Evolutionary conservation across 2,113 vertebrate species (phyloP).

Genomic region (Epinephelus cyanopodus): DNA sequence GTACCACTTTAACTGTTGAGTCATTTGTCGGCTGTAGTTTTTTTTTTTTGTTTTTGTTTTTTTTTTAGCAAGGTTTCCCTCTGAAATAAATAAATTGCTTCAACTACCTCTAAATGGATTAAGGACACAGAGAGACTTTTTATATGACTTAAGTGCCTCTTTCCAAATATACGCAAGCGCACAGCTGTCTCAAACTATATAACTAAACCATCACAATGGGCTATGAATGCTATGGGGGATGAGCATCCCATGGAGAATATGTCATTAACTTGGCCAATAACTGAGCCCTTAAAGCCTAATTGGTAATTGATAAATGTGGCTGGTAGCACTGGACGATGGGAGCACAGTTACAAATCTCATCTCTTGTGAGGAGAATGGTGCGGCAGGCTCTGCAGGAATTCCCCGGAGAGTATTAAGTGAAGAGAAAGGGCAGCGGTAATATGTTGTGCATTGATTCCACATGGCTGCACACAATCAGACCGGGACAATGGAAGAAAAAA

Average conservation of each 20-base stretch:
- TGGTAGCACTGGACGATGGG: constrained; percentile 38
- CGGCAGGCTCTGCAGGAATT: constrained; percentile 47
- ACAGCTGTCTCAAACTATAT: constrained; percentile 1
- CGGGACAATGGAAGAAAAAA: constrained; percentile 43
- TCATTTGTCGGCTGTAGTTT: constrained; percentile 23
- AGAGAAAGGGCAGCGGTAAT: constrained; percentile 72
- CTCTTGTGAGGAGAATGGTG: constrained; percentile 36
- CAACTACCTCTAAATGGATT: constrained; percentile 42
- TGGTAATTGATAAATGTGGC: constrained; percentile 75
- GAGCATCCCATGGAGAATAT: constrained; percentile 49
- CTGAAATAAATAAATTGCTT: constrained; percentile 51
- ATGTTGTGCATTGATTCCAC: constrained; percentile 76
- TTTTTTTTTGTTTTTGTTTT: constrained; percentile 1
- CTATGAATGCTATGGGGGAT: constrained; percentile 10
- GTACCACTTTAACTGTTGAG: constrained; percentile 26
- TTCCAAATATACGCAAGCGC: constrained; percentile 16
- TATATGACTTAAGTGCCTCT: constrained; percentile 20
- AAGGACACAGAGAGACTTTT: constrained; percentile 40
- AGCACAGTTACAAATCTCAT: constrained; percentile 69
- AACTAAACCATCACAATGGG: constrained; percentile 49
- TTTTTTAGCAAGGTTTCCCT: constrained; percentile 14
- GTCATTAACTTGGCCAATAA: constrained; percentile 71
- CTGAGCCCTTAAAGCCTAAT: constrained; percentile 70
- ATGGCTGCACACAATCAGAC: constrained; percentile 76
- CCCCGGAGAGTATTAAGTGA: constrained; percentile 64